phyloP scores from a whole-genome alignment of 2,113 vertebrate genomes.

The Neotoma lepida region DNA sequence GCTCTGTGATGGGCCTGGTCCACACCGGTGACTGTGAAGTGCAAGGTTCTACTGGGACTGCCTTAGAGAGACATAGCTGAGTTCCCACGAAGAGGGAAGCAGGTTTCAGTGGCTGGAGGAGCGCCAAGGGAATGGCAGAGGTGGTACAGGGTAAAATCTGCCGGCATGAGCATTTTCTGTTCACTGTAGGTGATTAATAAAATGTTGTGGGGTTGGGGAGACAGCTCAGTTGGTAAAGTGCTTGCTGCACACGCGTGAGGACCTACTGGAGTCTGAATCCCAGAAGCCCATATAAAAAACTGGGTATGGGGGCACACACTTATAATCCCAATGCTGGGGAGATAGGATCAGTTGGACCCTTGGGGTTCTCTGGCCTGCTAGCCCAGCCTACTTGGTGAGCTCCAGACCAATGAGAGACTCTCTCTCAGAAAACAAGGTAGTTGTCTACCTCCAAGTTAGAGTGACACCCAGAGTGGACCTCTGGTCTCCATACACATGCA shows the following conservation, averaged over 20 bases:
- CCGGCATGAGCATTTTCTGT: not conserved
- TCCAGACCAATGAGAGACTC: not conserved
- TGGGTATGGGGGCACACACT: not conserved
- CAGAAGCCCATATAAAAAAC: not conserved
- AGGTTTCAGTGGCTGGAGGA: not conserved
- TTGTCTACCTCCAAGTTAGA: not conserved
- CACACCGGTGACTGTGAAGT: not conserved
- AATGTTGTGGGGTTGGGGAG: not conserved
- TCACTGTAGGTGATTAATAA: not conserved
- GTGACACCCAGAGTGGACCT: not conserved
- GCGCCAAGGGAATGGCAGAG: too few species aligned
- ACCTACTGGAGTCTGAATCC: not conserved
- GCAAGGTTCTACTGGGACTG: not conserved
- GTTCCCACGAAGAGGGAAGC: not conserved
- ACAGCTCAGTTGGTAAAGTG: not conserved
- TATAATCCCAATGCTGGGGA: not conserved
- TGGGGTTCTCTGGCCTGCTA: not conserved
- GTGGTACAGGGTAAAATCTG: not conserved
- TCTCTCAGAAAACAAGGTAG: not conserved
- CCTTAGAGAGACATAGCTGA: not conserved
- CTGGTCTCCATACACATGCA: not conserved
- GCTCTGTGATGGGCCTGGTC: not conserved
- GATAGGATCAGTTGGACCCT: not conserved
- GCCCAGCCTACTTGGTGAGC: not conserved
- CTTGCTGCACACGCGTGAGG: not conserved